These are phyloP conservation scores for Poeciliopsis occidentalis DNA, from an alignment of 2,113 vertebrate genomes.

Conservation along the genomic window DNA sequence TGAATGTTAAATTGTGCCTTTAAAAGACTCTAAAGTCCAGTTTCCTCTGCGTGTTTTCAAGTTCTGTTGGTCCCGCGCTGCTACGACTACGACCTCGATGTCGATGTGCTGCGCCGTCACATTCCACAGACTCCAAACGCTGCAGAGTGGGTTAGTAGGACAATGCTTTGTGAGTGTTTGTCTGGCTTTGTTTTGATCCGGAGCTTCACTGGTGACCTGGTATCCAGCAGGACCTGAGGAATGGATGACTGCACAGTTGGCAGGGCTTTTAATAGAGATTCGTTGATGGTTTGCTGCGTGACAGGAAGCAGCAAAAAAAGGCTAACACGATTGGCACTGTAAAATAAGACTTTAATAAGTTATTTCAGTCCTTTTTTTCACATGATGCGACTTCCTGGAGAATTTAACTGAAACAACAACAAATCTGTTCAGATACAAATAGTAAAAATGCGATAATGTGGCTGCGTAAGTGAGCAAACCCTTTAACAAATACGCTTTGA, in stretches of 20 bases:
- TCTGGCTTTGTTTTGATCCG: constrained; percentile 58
- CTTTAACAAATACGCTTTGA: too few relatives aligned
- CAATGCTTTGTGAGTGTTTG: constrained; percentile 43
- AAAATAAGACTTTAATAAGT: not conserved
- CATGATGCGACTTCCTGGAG: not conserved
- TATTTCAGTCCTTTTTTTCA: not conserved
- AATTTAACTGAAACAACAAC: not conserved
- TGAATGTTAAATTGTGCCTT: constrained; percentile 69
- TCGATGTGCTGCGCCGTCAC: constrained; percentile 50
- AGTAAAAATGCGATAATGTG: not conserved
- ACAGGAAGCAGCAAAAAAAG: constrained; percentile 29
- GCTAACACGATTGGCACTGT: constrained; percentile 13
- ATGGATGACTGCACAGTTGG: constrained; percentile 52
- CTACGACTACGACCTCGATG: not conserved
- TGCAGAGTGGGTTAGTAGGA: constrained; percentile 71
- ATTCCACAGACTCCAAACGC: constrained; percentile 50
- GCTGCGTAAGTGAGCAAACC: too few relatives aligned
- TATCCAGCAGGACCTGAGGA: constrained; percentile 40
- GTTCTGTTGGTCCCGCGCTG: constrained; percentile 26
- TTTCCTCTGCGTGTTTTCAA: constrained; percentile 15
- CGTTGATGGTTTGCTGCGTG: constrained; percentile 17
- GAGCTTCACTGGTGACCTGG: constrained; percentile 33
- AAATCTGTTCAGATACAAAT: not conserved
- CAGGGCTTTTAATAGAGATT: constrained; percentile 33
- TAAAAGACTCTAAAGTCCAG: not conserved